A percentile compares a stretch with the other conserved stretches of the same genome.
Evolutionary conservation across 2,797 vertebrate species (phyloP).

Genomic region (Monodelphis domestica): DNA sequence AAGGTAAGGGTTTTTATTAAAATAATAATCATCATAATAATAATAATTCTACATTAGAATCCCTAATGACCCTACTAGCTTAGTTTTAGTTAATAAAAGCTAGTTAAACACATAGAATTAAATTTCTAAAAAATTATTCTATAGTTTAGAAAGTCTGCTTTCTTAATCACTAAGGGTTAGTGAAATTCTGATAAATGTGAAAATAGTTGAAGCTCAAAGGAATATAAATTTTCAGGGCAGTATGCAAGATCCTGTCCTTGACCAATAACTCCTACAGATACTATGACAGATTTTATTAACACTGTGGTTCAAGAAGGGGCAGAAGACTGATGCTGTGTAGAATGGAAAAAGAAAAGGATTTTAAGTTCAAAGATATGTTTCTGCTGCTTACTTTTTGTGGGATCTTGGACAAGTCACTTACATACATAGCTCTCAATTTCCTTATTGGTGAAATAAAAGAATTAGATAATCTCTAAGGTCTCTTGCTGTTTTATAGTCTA

Average conservation of each 20-base stretch:
- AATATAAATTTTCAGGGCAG: background rate
- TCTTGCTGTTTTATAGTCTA: background rate
- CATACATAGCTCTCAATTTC: background rate
- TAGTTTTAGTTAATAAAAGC: slow-evolving; percentile 52
- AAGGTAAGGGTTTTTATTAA: too few species aligned
- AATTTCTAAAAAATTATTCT: slow-evolving; percentile 66
- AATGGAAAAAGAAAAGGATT: background rate
- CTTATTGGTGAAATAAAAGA: background rate
- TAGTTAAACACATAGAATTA: slow-evolving; percentile 51
- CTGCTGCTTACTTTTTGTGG: background rate
- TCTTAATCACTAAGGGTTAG: slow-evolving; percentile 38
- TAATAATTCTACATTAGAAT: slow-evolving; percentile 7
- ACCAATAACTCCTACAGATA: background rate
- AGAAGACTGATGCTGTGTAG: background rate
- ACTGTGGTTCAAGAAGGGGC: background rate
- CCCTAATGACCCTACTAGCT: slow-evolving; percentile 44
- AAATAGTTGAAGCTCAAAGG: background rate
- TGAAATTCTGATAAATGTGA: background rate
- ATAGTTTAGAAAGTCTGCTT: slow-evolving; percentile 6
- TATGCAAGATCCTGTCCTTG: background rate
- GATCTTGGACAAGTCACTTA: background rate
- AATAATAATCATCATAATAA: slow-evolving; percentile 40
- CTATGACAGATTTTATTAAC: background rate
- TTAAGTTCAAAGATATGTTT: background rate
- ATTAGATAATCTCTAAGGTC: background rate